Percentiles rank a stretch among this genome's conserved stretches.
These are phyloP conservation scores for Nasonia giraulti DNA, from an alignment of 1,140 invertebrate species.

Conservation along the genomic window DNA sequence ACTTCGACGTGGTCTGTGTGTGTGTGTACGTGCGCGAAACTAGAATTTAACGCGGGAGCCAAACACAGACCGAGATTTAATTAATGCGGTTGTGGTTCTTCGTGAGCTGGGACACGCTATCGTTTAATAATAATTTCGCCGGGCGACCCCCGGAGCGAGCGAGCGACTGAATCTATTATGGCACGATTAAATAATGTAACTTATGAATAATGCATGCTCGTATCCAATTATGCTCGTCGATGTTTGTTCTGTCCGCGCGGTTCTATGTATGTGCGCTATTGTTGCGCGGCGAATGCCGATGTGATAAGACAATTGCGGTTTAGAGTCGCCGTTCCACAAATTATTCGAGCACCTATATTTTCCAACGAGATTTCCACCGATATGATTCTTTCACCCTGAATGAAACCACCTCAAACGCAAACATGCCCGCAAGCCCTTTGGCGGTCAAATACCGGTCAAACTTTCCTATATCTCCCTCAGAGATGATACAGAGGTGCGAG, in stretches of 20 bases:
- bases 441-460: neutral
- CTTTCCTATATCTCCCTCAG: neutral
- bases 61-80: slow-evolving; percentile 10
- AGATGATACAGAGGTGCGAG: neutral
- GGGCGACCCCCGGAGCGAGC: neutral
- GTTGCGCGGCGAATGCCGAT: no score
- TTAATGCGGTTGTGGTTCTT: slow-evolving; percentile 7
- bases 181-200: neutral
- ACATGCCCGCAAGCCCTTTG: no score
- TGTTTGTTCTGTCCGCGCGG: neutral
- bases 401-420: neutral
- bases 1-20: neutral
- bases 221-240: neutral
- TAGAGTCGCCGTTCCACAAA: neutral
- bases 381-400: neutral
- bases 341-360: neutral
- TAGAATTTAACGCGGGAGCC: neutral
- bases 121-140: slow-evolving; percentile 5
- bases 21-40: neutral
- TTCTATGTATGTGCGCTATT: neutral
- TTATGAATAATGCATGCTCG: neutral
- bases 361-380: neutral
- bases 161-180: neutral
- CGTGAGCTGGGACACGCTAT: neutral
- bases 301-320: no score